Percentiles rank a stretch among this genome's conserved stretches.
Evolutionary conservation across 2,888 invertebrate genomes (phyloP).

Genomic region (Drosophila anceps): DNA sequence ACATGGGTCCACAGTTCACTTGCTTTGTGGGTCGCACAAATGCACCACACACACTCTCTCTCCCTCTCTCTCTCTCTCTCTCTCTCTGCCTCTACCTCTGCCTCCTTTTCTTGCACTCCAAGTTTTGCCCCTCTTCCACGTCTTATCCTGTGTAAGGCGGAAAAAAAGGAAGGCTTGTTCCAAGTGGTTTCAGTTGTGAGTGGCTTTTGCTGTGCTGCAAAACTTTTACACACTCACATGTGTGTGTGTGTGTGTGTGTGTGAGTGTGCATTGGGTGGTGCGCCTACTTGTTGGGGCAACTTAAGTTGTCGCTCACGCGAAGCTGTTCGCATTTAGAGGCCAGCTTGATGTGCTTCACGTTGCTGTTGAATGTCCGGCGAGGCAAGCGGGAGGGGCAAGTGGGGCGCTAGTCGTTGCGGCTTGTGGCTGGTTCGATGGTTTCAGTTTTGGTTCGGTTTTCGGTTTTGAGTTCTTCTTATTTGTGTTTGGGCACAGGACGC

Average conservation of each 20-base stretch:
- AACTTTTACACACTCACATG: conserved; percentile 67
- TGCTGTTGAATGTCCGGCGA: conserved; percentile 56
- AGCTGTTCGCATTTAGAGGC: conserved; percentile 27
- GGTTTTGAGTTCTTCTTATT: conserved; percentile 29
- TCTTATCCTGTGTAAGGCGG: conserved; percentile 21
- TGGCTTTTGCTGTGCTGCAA: conserved; percentile 68
- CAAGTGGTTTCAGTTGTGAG: conserved; percentile 77
- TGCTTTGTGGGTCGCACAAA: conserved; percentile 62
- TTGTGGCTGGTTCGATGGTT: conserved; percentile 38
- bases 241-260: neutral
- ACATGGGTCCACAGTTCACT: conserved; percentile 54
- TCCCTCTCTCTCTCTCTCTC: neutral
- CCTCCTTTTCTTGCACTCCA: conserved; percentile 7
- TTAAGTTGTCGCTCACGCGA: conserved; percentile 74
- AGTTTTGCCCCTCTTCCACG: neutral
- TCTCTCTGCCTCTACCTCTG: no score
- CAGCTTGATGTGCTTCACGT: conserved; percentile 45
- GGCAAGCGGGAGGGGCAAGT: conserved; percentile 2
- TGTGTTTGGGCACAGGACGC: conserved; percentile 38
- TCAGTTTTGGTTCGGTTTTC: conserved; percentile 19
- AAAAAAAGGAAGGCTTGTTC: conserved; percentile 56
- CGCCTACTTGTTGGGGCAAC: conserved; percentile 35
- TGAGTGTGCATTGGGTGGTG: conserved; percentile 3
- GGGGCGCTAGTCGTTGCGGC: conserved; percentile 42
- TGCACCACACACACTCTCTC: conserved; percentile 1